These are phyloP conservation scores for Drosophila ercepeae DNA, from an alignment of 1,140 invertebrate species.

Conservation along the genomic window DNA sequence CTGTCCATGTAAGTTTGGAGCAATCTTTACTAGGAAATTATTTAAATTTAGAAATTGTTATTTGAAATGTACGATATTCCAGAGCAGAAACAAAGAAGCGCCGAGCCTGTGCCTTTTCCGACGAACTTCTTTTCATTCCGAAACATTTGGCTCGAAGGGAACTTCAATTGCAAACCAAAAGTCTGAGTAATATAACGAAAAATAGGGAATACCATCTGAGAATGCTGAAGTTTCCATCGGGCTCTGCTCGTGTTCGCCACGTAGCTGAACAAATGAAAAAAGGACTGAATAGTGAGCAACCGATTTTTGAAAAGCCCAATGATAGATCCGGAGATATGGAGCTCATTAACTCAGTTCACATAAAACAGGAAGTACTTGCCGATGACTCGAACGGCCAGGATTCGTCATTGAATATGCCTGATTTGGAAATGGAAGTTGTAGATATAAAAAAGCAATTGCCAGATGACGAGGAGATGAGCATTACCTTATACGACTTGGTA, in stretches of 20 bases:
- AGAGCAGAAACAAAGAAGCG: constrained; percentile 69
- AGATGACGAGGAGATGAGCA: constrained; percentile 41
- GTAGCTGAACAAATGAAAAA: constrained; percentile 55
- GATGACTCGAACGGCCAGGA: neutral
- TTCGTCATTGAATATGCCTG: constrained; percentile 17
- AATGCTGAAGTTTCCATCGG: constrained; percentile 63
- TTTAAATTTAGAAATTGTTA: no score
- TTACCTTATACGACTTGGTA: constrained; percentile 30
- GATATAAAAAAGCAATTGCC: neutral
- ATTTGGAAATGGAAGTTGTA: neutral
- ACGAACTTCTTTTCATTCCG: constrained; percentile 59
- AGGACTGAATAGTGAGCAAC: neutral
- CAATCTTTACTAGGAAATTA: no score
- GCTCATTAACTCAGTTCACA: neutral
- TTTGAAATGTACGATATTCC: no score
- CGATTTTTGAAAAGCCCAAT: neutral
- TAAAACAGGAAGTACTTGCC: constrained; percentile 19
- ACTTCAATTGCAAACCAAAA: constrained; percentile 26
- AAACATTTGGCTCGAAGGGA: constrained; percentile 60
- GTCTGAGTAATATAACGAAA: constrained; percentile 10
- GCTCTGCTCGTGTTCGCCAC: constrained; percentile 44
- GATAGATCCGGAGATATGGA: neutral
- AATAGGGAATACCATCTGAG: constrained; percentile 41
- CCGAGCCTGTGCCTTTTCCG: constrained; percentile 56
- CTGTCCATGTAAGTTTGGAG: constrained; percentile 47